Evolutionary conservation across 1,140 invertebrate species (phyloP).

Genomic region (Microvelia longipes): DNA sequence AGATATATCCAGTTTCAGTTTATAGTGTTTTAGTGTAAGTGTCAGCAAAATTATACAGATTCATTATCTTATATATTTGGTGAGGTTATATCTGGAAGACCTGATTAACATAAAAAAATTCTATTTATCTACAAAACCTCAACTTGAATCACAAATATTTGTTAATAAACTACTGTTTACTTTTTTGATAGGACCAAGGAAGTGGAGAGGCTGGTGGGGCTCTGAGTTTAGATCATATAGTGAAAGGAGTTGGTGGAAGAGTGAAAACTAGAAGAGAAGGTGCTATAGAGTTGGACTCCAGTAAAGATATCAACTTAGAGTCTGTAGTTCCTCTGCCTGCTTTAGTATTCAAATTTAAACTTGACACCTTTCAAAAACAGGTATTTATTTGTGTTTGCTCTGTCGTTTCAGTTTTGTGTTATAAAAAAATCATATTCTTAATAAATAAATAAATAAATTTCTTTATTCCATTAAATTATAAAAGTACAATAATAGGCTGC

Average conservation of each 20-base stretch:
- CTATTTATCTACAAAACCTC: no score
- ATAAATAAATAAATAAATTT: not conserved
- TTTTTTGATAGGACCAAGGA: not conserved
- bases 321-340: not conserved
- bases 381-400: not conserved
- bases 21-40: no score
- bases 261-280: not conserved
- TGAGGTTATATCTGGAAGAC: no score
- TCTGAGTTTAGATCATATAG: not conserved
- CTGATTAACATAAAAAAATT: no score
- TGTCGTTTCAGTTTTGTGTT: not conserved
- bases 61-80: no score
- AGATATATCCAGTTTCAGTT: no score
- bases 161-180: no score
- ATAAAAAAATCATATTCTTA: not conserved
- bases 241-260: not conserved
- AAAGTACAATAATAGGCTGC: no score
- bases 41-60: no score
- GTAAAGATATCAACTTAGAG: not conserved
- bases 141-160: no score
- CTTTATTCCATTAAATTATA: no score
- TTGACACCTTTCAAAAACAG: constrained; percentile 1
- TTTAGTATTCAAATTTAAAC: not conserved
- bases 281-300: not conserved
- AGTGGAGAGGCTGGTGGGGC: not conserved